Conservation (phyloP, 2,888 invertebrate species). For the Colostygia pectinataria region DNA sequence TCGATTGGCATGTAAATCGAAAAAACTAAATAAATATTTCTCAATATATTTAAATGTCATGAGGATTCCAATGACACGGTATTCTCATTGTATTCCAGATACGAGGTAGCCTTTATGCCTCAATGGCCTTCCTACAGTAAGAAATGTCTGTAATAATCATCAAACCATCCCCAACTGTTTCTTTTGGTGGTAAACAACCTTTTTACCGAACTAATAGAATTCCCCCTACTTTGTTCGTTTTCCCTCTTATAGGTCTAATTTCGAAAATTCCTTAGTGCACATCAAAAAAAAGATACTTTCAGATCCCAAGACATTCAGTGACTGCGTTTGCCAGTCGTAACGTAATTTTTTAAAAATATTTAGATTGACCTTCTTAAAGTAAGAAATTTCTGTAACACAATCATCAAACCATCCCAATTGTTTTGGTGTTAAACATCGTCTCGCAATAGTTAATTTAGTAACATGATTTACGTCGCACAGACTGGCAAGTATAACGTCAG, state of each 20-base stretch:
- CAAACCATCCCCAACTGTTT: constrained; percentile 5
- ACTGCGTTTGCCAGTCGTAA: too few relatives aligned
- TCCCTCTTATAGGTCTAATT: too few relatives aligned
- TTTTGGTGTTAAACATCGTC: constrained; percentile 7
- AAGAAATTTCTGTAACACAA: constrained; percentile 4
- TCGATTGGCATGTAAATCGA: too few relatives aligned
- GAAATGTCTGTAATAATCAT: constrained; percentile 4
- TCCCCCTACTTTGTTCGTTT: too few relatives aligned
- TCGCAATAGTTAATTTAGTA: constrained; percentile 28
- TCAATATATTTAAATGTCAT: neutral
- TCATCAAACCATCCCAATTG: constrained; percentile 8
- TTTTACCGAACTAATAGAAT: too few relatives aligned
- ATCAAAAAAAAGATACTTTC: too few relatives aligned
- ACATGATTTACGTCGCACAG: constrained; percentile 41
- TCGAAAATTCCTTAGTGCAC: too few relatives aligned
- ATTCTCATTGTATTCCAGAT: constrained; percentile 7
- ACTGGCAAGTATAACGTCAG: constrained; percentile 73
- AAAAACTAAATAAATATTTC: neutral
- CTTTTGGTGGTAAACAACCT: constrained; percentile 6
- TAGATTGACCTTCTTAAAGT: too few relatives aligned
- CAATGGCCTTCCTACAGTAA: constrained; percentile 9
- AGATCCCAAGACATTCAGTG: too few relatives aligned
- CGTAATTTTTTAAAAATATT: too few relatives aligned
- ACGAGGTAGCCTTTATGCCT: constrained; percentile 1
- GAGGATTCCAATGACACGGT: neutral